These are phyloP conservation scores for Lucifuga dentata DNA, from an alignment of 2,113 vertebrate genomes.

Conservation along the genomic window DNA sequence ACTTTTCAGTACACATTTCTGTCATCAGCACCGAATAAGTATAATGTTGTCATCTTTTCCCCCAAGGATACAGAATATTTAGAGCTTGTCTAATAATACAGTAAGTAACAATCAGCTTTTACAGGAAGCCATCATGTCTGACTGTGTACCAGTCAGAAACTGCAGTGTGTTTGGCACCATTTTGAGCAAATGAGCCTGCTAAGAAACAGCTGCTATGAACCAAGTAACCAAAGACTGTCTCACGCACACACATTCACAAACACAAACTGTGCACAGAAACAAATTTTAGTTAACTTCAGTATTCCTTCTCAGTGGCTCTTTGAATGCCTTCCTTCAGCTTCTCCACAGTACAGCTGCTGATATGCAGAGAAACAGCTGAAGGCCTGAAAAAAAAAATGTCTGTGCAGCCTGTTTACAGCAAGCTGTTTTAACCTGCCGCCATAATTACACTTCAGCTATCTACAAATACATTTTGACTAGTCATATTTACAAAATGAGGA, in stretches of 20 bases:
- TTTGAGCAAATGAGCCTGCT: constrained; percentile 39
- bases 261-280: constrained; percentile 18
- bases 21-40: no score
- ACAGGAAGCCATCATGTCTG: no score
- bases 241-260: constrained; percentile 6
- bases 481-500: no score
- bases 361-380: not conserved
- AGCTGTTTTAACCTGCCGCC: no score
- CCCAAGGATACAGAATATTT: no score
- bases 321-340: constrained; percentile 16
- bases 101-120: no score
- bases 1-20: no score
- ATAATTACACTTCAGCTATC: no score
- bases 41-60: no score
- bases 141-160: no score
- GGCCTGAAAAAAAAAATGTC: not conserved
- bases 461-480: no score
- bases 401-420: not conserved
- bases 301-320: not conserved
- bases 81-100: no score
- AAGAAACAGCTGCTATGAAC: constrained; percentile 59
- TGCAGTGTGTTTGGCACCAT: constrained; percentile 37
- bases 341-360: constrained; percentile 16
- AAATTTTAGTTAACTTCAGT: constrained; percentile 8
- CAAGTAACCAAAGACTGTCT: constrained; percentile 44